These are phyloP conservation scores for Lagocephalus sceleratus DNA, from an alignment of 2,797 vertebrate genomes.

Conservation along the genomic window DNA sequence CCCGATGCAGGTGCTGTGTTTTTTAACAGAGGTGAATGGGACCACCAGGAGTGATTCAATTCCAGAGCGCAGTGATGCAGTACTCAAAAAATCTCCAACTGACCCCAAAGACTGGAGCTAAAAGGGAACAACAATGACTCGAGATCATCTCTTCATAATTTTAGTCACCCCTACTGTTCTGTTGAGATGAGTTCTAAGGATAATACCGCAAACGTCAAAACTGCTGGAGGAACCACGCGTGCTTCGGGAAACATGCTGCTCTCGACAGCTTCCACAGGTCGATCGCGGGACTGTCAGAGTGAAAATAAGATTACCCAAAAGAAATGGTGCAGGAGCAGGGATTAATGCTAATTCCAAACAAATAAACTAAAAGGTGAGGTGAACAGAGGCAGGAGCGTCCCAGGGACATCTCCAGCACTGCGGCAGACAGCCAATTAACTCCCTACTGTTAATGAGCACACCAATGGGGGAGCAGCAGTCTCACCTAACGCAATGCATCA, in stretches of 20 bases:
- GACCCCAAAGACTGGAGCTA: background rate
- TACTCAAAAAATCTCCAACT: background rate
- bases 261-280: conserved; percentile 10
- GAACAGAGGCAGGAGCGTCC: conserved; percentile 7
- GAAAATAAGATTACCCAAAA: conserved; percentile 5
- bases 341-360: conserved; percentile 14
- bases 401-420: conserved; percentile 16
- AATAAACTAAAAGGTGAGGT: conserved; percentile 19
- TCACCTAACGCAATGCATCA: conserved; percentile 42
- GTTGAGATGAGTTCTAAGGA: background rate
- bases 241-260: background rate
- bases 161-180: background rate
- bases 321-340: background rate
- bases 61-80: conserved; percentile 5
- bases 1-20: background rate
- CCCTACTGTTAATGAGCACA: conserved; percentile 54
- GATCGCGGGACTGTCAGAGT: conserved; percentile 5
- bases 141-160: background rate
- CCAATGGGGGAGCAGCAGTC: conserved; percentile 25
- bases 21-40: conserved; percentile 1
- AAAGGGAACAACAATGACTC: background rate
- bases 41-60: conserved; percentile 1
- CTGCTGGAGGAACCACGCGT: background rate
- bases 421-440: conserved; percentile 17
- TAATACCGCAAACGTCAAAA: conserved; percentile 1